Evolutionary conservation across 2,888 invertebrate genomes (phyloP).

Genomic region (Ectemnius cavifrons): DNA sequence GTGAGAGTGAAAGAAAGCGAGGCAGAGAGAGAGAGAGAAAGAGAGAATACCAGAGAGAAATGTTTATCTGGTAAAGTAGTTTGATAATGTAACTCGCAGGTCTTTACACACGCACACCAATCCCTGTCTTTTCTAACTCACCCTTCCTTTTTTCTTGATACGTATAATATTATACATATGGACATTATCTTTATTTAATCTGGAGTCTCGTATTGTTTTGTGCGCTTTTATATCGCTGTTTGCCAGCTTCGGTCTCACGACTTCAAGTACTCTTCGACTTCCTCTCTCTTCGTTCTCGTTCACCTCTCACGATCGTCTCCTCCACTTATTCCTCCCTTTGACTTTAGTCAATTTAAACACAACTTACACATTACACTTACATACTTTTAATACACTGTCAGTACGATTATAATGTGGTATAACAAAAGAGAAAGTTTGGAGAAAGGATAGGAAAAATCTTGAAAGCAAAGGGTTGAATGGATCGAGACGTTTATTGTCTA

Average conservation of each 20-base stretch:
- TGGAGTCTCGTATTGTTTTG: constrained; percentile 67
- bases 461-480: no score
- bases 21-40: constrained; percentile 22
- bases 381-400: neutral
- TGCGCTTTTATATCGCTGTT: constrained; percentile 71
- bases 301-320: neutral
- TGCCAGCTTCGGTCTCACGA: constrained; percentile 71
- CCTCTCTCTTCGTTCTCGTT: constrained; percentile 33
- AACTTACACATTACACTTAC: neutral
- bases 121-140: constrained; percentile 54
- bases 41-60: constrained; percentile 18
- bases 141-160: constrained; percentile 34
- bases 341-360: neutral
- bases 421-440: no score
- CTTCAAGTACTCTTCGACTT: constrained; percentile 62
- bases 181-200: constrained; percentile 51
- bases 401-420: no score
- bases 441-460: no score
- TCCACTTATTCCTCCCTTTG: neutral
- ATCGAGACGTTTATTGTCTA: no score
- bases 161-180: constrained; percentile 31
- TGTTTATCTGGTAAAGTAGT: constrained; percentile 43
- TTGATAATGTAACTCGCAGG: constrained; percentile 28
- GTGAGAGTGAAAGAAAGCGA: constrained; percentile 25
- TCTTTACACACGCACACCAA: constrained; percentile 43